These are phyloP conservation scores for Echiichthys vipera DNA, from an alignment of 2,797 vertebrate genomes.

Conservation along the genomic window DNA sequence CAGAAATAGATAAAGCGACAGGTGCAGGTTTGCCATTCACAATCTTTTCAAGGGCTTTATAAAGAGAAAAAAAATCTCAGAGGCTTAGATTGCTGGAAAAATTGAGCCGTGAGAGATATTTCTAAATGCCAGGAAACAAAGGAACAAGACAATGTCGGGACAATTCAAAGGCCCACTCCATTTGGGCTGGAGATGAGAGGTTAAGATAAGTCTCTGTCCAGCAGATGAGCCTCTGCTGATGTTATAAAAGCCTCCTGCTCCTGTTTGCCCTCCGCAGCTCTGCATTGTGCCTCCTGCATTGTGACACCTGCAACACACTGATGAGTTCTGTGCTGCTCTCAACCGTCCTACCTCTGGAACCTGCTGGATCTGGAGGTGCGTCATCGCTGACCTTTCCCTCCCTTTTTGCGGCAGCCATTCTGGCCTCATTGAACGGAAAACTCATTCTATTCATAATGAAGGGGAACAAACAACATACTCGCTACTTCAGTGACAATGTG, in stretches of 20 bases:
- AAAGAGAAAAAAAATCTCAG: conserved; percentile 19
- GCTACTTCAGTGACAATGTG: neutral
- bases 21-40: conserved; percentile 28
- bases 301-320: conserved; percentile 19
- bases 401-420: neutral
- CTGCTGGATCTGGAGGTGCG: conserved; percentile 51
- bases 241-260: conserved; percentile 17
- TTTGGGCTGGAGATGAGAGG: conserved; percentile 34
- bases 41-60: conserved; percentile 14
- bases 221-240: conserved; percentile 35
- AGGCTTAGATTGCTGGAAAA: conserved; percentile 22
- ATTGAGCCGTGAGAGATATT: conserved; percentile 38
- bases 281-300: too few relatives aligned
- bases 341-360: conserved; percentile 32
- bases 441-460: conserved; percentile 11
- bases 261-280: conserved; percentile 24
- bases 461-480: conserved; percentile 4
- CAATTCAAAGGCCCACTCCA: conserved; percentile 37
- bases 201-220: neutral
- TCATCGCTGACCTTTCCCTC: conserved; percentile 63
- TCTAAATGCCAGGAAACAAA: conserved; percentile 45
- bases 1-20: conserved; percentile 11
- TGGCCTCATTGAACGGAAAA: conserved; percentile 10
- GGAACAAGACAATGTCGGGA: conserved; percentile 22
- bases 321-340: conserved; percentile 10